Conservation (phyloP, 2,888 invertebrate genomes). For the Heteromyza rotundicornis region DNA sequence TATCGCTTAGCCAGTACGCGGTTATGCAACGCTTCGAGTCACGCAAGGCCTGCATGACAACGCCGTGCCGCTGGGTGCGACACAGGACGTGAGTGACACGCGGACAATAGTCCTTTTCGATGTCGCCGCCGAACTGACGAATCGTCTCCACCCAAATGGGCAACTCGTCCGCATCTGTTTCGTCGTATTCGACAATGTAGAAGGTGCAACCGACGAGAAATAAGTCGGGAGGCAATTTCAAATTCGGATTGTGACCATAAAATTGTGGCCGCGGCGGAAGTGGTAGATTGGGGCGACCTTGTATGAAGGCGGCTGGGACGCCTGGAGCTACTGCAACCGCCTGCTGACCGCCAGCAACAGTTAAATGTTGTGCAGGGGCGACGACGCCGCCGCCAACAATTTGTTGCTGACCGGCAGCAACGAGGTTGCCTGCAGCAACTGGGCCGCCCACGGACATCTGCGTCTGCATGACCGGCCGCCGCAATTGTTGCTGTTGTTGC, state of each 20-base stretch:
- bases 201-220: constrained; percentile 94
- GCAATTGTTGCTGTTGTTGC: constrained; percentile 65
- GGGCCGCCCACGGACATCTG: constrained; percentile 51
- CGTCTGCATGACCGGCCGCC: constrained; percentile 51
- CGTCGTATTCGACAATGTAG: constrained; percentile 83
- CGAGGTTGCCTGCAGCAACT: constrained; percentile 39
- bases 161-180: constrained; percentile 69
- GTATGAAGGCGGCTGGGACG: constrained; percentile 64
- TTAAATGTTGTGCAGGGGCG: constrained; percentile 52
- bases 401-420: constrained; percentile 43
- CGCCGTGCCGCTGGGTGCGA: constrained; percentile 87
- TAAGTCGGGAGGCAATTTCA: constrained; percentile 86
- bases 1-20: constrained; percentile 90
- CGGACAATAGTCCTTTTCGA: constrained; percentile 82
- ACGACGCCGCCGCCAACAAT: constrained; percentile 41
- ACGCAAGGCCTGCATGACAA: constrained; percentile 80
- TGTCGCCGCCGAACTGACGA: constrained; percentile 83
- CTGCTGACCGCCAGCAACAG: constrained; percentile 23
- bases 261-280: constrained; percentile 75
- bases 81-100: constrained; percentile 92
- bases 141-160: constrained; percentile 76
- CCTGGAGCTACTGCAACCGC: constrained; percentile 42
- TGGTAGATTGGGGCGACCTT: constrained; percentile 62
- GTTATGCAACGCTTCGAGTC: constrained; percentile 79
- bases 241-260: constrained; percentile 91